Base-by-base conservation (phyloP, 2,113 vertebrate genomes). In the Pluvianellus socialis region DNA sequence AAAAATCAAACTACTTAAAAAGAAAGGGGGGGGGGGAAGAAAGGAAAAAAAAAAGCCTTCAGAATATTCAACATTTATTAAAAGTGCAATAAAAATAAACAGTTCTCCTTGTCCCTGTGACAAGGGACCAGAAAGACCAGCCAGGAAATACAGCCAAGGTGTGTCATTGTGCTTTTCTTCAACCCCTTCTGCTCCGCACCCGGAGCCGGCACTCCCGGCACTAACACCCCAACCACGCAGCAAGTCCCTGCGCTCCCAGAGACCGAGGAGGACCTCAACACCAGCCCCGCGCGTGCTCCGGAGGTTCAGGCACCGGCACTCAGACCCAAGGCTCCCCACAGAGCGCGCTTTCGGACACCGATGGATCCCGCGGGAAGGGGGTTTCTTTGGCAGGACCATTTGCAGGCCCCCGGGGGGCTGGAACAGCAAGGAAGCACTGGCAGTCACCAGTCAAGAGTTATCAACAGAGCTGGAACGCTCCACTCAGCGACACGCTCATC, bases 1-100 rank as follows among this genome's bases (percentile, higher is more conserved):
- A 38, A 38, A 79, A 28, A 45, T 14, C 61, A 50, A 92, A 61
- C 6, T 12, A 12, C 61, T 85, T 50, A 5, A 9, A 92, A 81
- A 35, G 52, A 47, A 63, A 49, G 19, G 10, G 10, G 14, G 1
- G 19, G 10, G 10, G 14, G 1, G n/a, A 27, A 16, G 15, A 44
- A 5, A 10, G 90, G 17, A 30, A n/a, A 12, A 28, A 61, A 30
- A 56, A 58, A 20, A 28, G 40, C 59, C 55, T 80, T 24, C 33
- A 76, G 84, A 93, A 92, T 89, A 93, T 32, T 52, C 38, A 65
- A 87, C 73, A 56, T 95, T 96, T 96, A 96, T 92, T 96, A 81
- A 96, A 96, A 96, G 94, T 96, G 96, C 96, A 96, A 96, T 90
- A 90, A 92, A 87, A 96, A 74, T 15, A 70, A 93, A 87, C 88